Percentiles rank a stretch among this genome's conserved stretches.
Evolutionary conservation across 2,113 vertebrate species (phyloP).

Genomic region (Vanacampus margaritifer): DNA sequence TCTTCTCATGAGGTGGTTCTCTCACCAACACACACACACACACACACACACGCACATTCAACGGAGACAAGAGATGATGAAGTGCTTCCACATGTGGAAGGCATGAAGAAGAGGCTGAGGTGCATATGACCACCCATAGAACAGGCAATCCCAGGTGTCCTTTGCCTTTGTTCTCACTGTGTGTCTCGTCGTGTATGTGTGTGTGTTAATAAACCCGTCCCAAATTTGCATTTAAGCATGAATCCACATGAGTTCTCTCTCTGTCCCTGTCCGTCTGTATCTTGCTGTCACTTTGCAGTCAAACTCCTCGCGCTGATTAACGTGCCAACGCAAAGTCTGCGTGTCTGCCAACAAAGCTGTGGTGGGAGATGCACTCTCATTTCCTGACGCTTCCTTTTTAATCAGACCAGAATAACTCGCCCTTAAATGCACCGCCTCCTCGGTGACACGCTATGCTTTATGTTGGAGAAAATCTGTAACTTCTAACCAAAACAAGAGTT

Average conservation of each 20-base stretch:
- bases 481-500: background rate
- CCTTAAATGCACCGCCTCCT: conserved; percentile 21
- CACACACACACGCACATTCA: conserved; percentile 1
- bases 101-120: conserved; percentile 54
- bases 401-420: conserved; percentile 36
- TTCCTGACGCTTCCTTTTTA: conserved; percentile 48
- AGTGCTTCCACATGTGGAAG: conserved; percentile 73
- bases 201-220: background rate
- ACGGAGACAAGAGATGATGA: conserved; percentile 47
- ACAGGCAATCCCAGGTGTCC: conserved; percentile 68
- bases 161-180: conserved; percentile 58
- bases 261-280: background rate
- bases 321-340: conserved; percentile 4
- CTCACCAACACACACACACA: conserved; percentile 25
- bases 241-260: background rate
- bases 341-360: conserved; percentile 37
- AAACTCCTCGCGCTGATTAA: conserved; percentile 3
- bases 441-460: conserved; percentile 8
- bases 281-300: conserved; percentile 4
- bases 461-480: background rate
- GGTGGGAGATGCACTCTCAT: conserved; percentile 44
- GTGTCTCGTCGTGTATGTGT: conserved; percentile 27
- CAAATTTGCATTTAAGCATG: background rate
- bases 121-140: conserved; percentile 67
- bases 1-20: conserved; percentile 27